Conservation (phyloP, 2,113 vertebrate species). For the Sardina pilchardus region DNA sequence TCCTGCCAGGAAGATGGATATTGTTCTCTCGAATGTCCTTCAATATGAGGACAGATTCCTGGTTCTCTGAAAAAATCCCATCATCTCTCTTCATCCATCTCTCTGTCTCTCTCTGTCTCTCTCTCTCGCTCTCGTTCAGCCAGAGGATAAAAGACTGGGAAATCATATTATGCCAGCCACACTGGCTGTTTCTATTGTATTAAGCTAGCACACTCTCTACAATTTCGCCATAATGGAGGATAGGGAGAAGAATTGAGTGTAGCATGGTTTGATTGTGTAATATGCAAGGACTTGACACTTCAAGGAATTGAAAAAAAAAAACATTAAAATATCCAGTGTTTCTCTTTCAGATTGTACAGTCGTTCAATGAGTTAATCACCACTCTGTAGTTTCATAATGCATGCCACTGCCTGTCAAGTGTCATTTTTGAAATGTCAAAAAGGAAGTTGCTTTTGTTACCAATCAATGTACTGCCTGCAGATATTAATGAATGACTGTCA, state of each 20-base stretch:
- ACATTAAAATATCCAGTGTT: background rate
- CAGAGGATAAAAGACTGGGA: background rate
- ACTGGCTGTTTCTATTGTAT: slow-evolving; percentile 9
- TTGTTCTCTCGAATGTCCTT: background rate
- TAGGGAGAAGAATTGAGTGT: background rate
- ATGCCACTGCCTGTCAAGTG: background rate
- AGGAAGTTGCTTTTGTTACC: background rate
- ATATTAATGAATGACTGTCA: background rate
- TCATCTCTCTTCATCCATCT: background rate
- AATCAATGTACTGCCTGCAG: background rate
- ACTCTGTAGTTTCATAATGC: background rate
- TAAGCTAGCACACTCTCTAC: background rate
- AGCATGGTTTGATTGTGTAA: slow-evolving; percentile 5
- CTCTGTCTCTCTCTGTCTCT: background rate
- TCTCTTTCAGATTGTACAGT: background rate
- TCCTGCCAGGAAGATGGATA: background rate
- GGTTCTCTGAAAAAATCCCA: background rate
- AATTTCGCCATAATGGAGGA: background rate
- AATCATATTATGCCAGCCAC: slow-evolving; percentile 1
- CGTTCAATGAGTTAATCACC: background rate
- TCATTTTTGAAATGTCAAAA: background rate
- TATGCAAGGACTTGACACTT: background rate
- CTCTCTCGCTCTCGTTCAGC: background rate
- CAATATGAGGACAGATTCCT: background rate
- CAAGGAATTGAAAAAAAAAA: background rate